Percentiles rank a stretch among this genome's conserved stretches.
phyloP scores from a whole-genome alignment of 2,113 vertebrate species.

The Isichthys henryi region DNA sequence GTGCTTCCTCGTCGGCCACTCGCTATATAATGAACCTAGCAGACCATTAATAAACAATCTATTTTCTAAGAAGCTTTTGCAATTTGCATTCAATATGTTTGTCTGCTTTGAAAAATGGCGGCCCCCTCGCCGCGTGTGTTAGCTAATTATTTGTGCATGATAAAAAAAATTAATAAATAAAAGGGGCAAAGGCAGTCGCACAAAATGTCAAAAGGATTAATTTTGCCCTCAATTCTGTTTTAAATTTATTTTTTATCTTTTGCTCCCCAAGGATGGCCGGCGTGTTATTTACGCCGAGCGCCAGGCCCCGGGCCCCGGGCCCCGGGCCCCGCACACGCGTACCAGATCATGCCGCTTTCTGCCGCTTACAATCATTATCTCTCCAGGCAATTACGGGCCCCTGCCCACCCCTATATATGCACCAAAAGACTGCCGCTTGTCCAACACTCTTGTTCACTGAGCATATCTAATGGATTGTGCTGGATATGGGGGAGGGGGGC shows the following conservation, averaged over 20 bases:
- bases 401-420: slow-evolving; percentile 38
- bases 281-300: slow-evolving; percentile 56
- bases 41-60: slow-evolving; percentile 73
- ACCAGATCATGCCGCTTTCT: slow-evolving; percentile 40
- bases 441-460: slow-evolving; percentile 48
- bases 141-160: slow-evolving; percentile 61
- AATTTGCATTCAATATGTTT: slow-evolving; percentile 73
- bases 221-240: slow-evolving; percentile 35
- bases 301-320: slow-evolving; percentile 41
- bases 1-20: slow-evolving; percentile 43
- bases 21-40: slow-evolving; percentile 54
- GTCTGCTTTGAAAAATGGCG: slow-evolving; percentile 67
- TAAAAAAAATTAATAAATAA: slow-evolving; percentile 29
- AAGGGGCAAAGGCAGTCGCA: slow-evolving; percentile 35
- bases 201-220: slow-evolving; percentile 48
- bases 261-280: slow-evolving; percentile 50
- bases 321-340: slow-evolving; percentile 43
- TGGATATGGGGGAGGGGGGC: slow-evolving; percentile 40
- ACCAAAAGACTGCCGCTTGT: slow-evolving; percentile 49
- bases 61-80: slow-evolving; percentile 67
- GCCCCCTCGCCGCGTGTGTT: slow-evolving; percentile 50
- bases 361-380: slow-evolving; percentile 56
- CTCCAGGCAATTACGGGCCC: slow-evolving; percentile 52
- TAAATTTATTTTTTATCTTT: slow-evolving; percentile 41
- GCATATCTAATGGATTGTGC: slow-evolving; percentile 47